Evolutionary conservation across 2,888 invertebrate species (phyloP).

Genomic region (Eumacrocentrus americanus): DNA sequence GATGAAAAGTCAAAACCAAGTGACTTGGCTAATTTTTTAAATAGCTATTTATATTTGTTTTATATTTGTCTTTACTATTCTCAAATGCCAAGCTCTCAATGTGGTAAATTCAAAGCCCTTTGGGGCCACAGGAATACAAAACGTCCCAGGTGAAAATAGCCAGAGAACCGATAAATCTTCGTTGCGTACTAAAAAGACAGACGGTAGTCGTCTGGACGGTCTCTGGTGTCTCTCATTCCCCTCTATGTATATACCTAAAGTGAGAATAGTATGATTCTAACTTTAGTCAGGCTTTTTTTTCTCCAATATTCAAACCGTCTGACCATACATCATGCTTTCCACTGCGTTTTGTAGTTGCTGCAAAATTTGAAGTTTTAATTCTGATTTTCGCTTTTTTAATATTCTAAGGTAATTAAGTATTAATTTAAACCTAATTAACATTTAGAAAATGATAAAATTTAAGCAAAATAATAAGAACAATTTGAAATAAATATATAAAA

Average conservation of each 20-base stretch:
- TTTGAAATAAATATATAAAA: no score
- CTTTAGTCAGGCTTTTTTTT: conserved; percentile 3
- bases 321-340: background rate
- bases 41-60: background rate
- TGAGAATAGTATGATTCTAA: conserved; percentile 16
- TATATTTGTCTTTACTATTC: no score
- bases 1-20: no score
- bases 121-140: conserved; percentile 13
- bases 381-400: no score
- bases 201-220: conserved; percentile 30
- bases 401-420: no score
- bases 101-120: conserved; percentile 10
- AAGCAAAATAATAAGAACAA: no score
- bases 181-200: conserved; percentile 38
- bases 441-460: no score
- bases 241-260: background rate
- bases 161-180: conserved; percentile 38
- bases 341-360: no score
- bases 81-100: no score
- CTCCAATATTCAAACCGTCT: background rate
- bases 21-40: no score
- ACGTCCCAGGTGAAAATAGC: conserved; percentile 27
- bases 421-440: no score
- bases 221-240: conserved; percentile 8
- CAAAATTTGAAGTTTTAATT: no score